Conservation (phyloP, 2,113 vertebrate genomes). For the Egretta garzetta region DNA sequence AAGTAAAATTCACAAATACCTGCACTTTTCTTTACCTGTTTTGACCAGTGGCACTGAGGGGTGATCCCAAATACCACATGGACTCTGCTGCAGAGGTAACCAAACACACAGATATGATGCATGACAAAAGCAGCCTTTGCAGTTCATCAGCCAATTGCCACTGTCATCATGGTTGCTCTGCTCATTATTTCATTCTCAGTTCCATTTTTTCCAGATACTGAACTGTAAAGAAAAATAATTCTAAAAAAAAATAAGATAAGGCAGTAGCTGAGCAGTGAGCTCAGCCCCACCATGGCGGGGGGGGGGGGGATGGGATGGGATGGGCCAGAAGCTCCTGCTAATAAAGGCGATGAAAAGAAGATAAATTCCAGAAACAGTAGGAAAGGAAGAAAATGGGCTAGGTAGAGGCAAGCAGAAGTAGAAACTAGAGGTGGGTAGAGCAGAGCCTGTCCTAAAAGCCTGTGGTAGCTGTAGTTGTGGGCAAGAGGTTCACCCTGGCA, state of each 20-base stretch:
- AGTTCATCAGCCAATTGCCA: neutral
- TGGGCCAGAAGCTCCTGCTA: neutral
- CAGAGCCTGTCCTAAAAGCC: neutral
- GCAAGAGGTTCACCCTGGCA: neutral
- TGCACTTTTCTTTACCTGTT: neutral
- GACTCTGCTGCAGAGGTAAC: neutral
- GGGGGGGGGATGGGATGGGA: neutral
- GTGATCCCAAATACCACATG: too few species aligned
- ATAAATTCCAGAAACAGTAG: neutral
- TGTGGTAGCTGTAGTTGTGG: neutral
- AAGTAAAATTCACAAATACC: neutral
- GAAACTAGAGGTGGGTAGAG: neutral
- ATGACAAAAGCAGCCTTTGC: neutral
- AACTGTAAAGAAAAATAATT: neutral
- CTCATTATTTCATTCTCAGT: neutral
- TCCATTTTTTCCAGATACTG: neutral
- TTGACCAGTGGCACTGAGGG: neutral
- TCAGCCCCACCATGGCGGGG: neutral
- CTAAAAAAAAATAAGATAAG: neutral
- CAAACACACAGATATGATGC: rapidly evolving
- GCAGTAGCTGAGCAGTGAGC: neutral
- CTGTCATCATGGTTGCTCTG: rapidly evolving
- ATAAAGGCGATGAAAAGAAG: neutral
- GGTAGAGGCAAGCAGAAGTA: neutral
- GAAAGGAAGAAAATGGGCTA: neutral